Base-by-base conservation (phyloP, 2,113 vertebrate species). In the Gavialis gangeticus region DNA sequence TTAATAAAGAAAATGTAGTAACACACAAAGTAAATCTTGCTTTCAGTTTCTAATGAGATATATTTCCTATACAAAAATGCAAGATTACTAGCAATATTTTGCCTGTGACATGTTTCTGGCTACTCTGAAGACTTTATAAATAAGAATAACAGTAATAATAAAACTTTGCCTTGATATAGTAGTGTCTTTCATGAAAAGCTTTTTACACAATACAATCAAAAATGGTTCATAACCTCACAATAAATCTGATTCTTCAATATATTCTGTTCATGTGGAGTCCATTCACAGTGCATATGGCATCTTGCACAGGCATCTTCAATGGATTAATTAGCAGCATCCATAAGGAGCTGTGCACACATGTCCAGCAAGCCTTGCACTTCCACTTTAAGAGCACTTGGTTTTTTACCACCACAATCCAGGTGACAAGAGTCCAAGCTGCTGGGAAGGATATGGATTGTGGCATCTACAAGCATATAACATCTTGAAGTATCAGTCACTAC, bases 1-100 rank as follows among this genome's bases (percentile, higher is more conserved):
- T 94, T 86, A 89, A 92, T 91, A 82, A 84, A 84, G 78, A 94
- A 92, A 94, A 86, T 34, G 58, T 28, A 92, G 84, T 69, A 89
- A 57, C 57, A 66, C 59, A 85, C 76, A 89, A 82, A 96, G 62
- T 22, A 92, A 94, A 90, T 73, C 82, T 75, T 88, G 30, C 59
- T 92, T 89, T 55, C 84, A 69, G 91, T 79, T 95, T 92, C 88
- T 93, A 84, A 66, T 56, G 17, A 93, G 55, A 62, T 62, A 46
- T 87, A 64, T 89, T 84, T 89, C 77, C 60, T 77, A 64, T 3
- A 6, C 71, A 85, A 91, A 93, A 93, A 82, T 59, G 75, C 69
- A n/a, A 9, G 28, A 56, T 13, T 16, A 19, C 55, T 28, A 63
- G 10, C 69, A 86, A 92, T 10, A 84, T 19, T 7, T 37, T 77